Base-by-base conservation (phyloP, 2,888 invertebrate species). In the Netelia melanura region DNA sequence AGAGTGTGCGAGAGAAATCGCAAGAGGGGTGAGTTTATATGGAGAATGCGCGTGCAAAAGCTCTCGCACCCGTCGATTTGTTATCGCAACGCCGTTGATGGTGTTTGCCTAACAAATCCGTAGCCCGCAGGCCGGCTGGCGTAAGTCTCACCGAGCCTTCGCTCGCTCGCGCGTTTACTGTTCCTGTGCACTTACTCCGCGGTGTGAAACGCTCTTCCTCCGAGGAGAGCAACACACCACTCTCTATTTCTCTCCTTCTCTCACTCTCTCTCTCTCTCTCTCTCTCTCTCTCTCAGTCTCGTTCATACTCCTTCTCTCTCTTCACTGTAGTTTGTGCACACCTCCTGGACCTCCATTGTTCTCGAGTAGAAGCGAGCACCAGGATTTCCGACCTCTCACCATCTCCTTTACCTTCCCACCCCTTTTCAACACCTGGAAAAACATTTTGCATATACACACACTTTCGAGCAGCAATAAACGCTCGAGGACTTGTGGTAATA, bases 71-170 rank as follows among this genome's bases (percentile, higher is more conserved):
- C 86, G 89, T 89, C 83, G 91, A 91, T 92, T 92, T 92, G 92
- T 91, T 92, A 91, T 92, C 88, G 89, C 87, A 91, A 90, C 91
- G 87, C 88, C 88, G 85, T 86, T 84, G 89, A 90, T 90, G 90
- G 90, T 91, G 92, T 91, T 92, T 92, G 89, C 88, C 89, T 90
- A 92, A 90, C 91, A 91, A 92, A 92, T 92, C 91, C 91, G 89
- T 88, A 89, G 87, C 86, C 80, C 80, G 71, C 87, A 81, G 87
- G 86, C 88, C 88, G 88, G 87, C 85, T 84, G 88, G 86, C 83
- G 85, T 72, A 72, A 81, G 71, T 79, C 83, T 76, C 80, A 79
- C 76, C 54, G 67, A 74, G 80, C 68, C 83, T 82, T 82, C 62
- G 44, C 82, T 65, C 44, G 17, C 77, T 61, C 71, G 14, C 75